These are phyloP conservation scores for Zapornia atra DNA, from an alignment of 2,113 vertebrate genomes.

Conservation along the genomic window DNA sequence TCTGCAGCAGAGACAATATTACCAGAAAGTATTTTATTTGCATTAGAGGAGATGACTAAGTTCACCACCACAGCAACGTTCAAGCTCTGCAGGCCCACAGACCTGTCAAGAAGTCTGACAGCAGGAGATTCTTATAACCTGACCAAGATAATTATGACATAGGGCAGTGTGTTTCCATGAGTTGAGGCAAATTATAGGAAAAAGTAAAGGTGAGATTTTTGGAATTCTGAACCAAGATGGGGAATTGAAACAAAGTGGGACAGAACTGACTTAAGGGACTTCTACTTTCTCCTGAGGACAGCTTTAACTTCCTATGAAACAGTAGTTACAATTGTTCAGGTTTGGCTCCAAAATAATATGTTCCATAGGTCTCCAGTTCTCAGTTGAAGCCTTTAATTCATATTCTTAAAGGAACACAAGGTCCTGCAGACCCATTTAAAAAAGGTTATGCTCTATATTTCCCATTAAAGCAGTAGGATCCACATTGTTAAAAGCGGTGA, in stretches of 20 bases:
- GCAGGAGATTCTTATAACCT: neutral
- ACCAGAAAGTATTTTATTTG: conserved; percentile 56
- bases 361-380: neutral
- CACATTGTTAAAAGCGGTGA: neutral
- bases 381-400: neutral
- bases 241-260: neutral
- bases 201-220: neutral
- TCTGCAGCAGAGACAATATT: neutral
- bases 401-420: neutral
- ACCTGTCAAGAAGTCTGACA: neutral
- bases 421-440: neutral
- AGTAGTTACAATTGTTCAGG: neutral
- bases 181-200: neutral
- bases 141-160: neutral
- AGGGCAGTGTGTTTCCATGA: neutral
- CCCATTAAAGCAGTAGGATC: neutral
- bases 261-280: neutral
- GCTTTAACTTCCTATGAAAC: neutral
- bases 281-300: neutral
- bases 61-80: neutral
- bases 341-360: neutral
- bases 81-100: neutral
- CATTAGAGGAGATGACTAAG: conserved; percentile 21
- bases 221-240: neutral
- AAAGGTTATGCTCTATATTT: neutral